These are phyloP conservation scores for Hoplias malabaricus DNA, from an alignment of 2,113 vertebrate genomes.

Conservation along the genomic window DNA sequence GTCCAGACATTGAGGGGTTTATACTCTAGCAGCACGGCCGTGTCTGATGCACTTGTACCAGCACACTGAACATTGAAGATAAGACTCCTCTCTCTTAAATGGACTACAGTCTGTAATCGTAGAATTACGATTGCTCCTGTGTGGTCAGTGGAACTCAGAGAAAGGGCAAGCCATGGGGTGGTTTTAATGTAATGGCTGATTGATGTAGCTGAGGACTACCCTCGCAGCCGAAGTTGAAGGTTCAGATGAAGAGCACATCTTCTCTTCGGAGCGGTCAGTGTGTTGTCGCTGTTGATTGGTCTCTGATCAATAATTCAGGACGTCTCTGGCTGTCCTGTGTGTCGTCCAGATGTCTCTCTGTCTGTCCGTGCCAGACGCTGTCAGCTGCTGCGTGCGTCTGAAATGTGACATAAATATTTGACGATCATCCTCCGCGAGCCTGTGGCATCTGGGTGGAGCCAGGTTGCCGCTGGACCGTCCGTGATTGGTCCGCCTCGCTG, in stretches of 20 bases:
- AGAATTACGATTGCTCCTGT: too few relatives aligned
- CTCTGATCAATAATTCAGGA: slow-evolving; percentile 90
- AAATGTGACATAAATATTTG: slow-evolving; percentile 93
- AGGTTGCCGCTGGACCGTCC: slow-evolving; percentile 42
- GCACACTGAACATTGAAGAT: too few relatives aligned
- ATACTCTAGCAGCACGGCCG: too few relatives aligned
- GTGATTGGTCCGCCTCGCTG: slow-evolving; percentile 48
- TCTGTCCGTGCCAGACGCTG: slow-evolving; percentile 75
- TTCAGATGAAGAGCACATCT: slow-evolving; percentile 16
- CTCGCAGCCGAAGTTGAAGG: background rate
- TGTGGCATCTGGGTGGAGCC: slow-evolving; percentile 60
- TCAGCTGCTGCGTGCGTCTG: slow-evolving; percentile 86
- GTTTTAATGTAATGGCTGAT: too few relatives aligned
- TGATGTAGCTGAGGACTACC: too few relatives aligned
- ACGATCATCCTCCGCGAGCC: slow-evolving; percentile 79
- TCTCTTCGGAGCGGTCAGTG: slow-evolving; percentile 55
- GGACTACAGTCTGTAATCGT: too few relatives aligned
- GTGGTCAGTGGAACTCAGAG: too few relatives aligned
- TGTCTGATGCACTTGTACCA: too few relatives aligned
- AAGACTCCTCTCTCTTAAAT: too few relatives aligned
- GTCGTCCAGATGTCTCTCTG: slow-evolving; percentile 84
- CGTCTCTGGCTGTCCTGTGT: slow-evolving; percentile 75
- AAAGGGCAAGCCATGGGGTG: too few relatives aligned
- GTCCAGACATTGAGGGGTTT: too few relatives aligned
- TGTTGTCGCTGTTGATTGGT: slow-evolving; percentile 86